Evolutionary conservation across 2,113 vertebrate genomes (phyloP), one percentile per base, ranked within the genome.

Genomic region (Actenoides hombroni): DNA sequence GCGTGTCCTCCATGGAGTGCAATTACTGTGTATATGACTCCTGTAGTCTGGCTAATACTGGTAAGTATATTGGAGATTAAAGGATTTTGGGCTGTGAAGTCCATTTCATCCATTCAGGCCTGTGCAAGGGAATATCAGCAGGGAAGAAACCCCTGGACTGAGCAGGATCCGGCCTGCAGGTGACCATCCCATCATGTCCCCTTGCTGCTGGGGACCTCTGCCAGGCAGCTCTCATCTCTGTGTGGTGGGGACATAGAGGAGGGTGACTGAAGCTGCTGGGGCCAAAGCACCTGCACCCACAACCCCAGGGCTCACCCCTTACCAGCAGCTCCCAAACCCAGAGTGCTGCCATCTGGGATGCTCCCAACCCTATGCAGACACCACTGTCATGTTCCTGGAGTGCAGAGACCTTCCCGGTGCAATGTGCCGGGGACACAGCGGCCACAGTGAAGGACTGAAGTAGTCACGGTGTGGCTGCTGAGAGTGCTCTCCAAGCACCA

Each of bases 1-100:
- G 88, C 64, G 11, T 56, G 77, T 75, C 88, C 86, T 94, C 92
- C 8, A 5, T 78, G 46, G 88, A 93, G 92, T 88, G 84, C 95
- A 96, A 86, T 94, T 94, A 94, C 68, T 46, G 65, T 42, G 57
- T 83, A 39, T 90, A 25, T 92, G 90, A 94, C 92, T 94, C 83
- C 89, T 92, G 91, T 93, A 97, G 94, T 92, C 95, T 95, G 95
- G 93, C 94, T 97, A 97, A 96, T 94, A 69, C 89, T 92, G 92
- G 71, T 93, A 96, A 96, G 91, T 82, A 88, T 94, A 81, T 67
- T 69, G 93, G 69, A 95, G 94, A 96, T 97, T 96, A 97, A 96
- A 75, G 94, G 97, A 97, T 97, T 97, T 94, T 0, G 82, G 69
- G 51, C 82, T 95, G 73, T 48, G 67, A 96, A 95, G 89, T 92